Percentiles rank a stretch among this genome's conserved stretches.
Conservation (phyloP, 2,113 vertebrate species). For the Lagopus muta region DNA sequence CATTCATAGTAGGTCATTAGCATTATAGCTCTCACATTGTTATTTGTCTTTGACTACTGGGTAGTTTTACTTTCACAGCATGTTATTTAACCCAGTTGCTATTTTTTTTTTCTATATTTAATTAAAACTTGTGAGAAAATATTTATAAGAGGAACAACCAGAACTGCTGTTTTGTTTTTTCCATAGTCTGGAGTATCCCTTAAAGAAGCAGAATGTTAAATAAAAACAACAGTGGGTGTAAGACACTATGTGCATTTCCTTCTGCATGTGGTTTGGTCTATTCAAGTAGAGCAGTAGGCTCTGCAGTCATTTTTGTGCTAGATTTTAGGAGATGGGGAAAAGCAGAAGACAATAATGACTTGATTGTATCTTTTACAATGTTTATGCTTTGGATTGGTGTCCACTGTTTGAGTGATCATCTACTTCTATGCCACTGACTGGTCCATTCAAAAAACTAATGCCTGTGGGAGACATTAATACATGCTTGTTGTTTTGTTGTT, state of each 20-base stretch:
- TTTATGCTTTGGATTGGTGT: background rate
- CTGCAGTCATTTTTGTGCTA: background rate
- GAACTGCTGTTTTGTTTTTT: background rate
- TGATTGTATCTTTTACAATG: background rate
- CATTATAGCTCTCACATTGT: slow-evolving; percentile 18
- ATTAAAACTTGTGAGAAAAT: slow-evolving; percentile 38
- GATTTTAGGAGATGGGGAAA: background rate
- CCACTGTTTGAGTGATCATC: background rate
- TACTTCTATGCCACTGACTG: background rate
- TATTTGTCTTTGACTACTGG: slow-evolving; percentile 52
- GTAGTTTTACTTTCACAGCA: slow-evolving; percentile 15
- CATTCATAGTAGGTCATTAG: slow-evolving; percentile 23
- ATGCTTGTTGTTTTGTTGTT: background rate
- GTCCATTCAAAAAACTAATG: background rate
- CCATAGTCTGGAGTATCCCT: background rate
- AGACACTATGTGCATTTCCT: background rate
- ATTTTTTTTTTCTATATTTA: slow-evolving; percentile 49
- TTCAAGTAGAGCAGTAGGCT: fast-evolving
- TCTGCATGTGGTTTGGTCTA: background rate
- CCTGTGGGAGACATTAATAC: background rate
- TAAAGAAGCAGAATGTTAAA: background rate
- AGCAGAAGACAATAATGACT: background rate
- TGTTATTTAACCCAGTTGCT: background rate
- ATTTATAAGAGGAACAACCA: background rate
- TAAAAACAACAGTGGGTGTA: background rate